Base-by-base conservation (phyloP, 2,113 vertebrate species). In the Cinclus mexicanus region DNA sequence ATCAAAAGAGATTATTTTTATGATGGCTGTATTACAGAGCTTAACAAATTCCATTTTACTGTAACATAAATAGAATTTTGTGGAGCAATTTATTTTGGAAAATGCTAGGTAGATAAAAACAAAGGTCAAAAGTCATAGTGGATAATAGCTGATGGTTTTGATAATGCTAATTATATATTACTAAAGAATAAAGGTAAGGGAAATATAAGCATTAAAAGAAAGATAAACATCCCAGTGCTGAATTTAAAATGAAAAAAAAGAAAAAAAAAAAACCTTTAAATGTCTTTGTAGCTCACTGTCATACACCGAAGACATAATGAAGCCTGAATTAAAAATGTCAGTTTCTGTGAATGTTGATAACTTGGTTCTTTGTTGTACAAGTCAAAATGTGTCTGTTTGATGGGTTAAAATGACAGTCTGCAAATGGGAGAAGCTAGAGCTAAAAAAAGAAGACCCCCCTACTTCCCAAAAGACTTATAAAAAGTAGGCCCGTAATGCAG, bases 371-470 rank as follows among this genome's bases (percentile, higher is more conserved):
- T 98, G 98, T 98, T 98, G 98, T 97, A 97, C 96, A 97, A 98
- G 98, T 98, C 98, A 98, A 98, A 98, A 98, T 98, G 98, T 99
- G 98, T 98, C 98, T 99, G 98, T 98, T 98, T 99, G 99, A 99
- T 99, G 99, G 98, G 98, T 98, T 98, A 99, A 98, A 98, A 98
- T 98, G 98, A 98, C 98, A 98, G 98, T 98, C 96, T 98, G 95
- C 98, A 98, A 98, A 98, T 98, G 97, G 96, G 94, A 96, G 97
- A 98, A 97, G 97, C 96, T 97, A 94, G 90, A 97, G 96, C 97
- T 98, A 97, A 98, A 98, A 98, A 98, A 98, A 96, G 96, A 97
- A 92, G 94, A 93, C 39, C 76, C 77, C 63, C 70, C 71, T 61
- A 95, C 93, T 95, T 84, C 71, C 93, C 91, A 96, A 97, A 97